A percentile compares a stretch with the other conserved stretches of the same genome.
Evolutionary conservation across 1,140 invertebrate genomes (phyloP).

Genomic region (Eriosoma lanigerum): DNA sequence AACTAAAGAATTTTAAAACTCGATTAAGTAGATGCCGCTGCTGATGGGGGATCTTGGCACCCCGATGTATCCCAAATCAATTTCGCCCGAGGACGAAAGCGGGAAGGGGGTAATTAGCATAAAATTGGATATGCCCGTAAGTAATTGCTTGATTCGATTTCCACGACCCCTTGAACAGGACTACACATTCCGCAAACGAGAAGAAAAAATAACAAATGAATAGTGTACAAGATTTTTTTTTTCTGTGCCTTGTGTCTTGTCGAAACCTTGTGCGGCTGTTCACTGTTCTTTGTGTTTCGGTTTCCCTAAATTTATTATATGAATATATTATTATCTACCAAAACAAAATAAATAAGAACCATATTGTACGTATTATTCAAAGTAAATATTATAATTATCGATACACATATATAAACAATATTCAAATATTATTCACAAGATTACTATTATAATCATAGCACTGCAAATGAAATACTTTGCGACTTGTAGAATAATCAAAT

Average conservation of each 20-base stretch:
- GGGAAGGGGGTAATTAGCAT: slow-evolving; percentile 47
- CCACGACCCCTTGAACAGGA: neutral
- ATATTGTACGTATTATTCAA: no score
- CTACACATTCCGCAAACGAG: slow-evolving; percentile 4
- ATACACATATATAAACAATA: no score
- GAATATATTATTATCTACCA: no score
- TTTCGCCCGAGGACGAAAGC: neutral
- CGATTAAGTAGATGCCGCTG: slow-evolving; percentile 38
- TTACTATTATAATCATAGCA: no score
- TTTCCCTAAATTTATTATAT: no score
- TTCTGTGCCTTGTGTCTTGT: neutral
- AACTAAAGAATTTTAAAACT: slow-evolving; percentile 52
- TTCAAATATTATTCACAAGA: no score
- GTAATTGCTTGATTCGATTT: slow-evolving; percentile 51
- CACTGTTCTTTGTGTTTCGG: no score
- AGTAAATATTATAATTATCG: no score
- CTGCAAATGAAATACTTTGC: no score
- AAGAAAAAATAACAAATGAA: slow-evolving; percentile 26
- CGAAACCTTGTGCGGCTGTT: no score
- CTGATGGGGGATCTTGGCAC: slow-evolving; percentile 30
- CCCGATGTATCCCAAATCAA: slow-evolving; percentile 48
- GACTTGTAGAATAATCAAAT: neutral
- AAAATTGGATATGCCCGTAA: slow-evolving; percentile 49
- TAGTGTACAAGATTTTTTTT: slow-evolving; percentile 13
- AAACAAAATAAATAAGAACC: no score